These are phyloP conservation scores for Ochlodes sylvanus DNA, from an alignment of 2,888 invertebrate species.

Conservation along the genomic window DNA sequence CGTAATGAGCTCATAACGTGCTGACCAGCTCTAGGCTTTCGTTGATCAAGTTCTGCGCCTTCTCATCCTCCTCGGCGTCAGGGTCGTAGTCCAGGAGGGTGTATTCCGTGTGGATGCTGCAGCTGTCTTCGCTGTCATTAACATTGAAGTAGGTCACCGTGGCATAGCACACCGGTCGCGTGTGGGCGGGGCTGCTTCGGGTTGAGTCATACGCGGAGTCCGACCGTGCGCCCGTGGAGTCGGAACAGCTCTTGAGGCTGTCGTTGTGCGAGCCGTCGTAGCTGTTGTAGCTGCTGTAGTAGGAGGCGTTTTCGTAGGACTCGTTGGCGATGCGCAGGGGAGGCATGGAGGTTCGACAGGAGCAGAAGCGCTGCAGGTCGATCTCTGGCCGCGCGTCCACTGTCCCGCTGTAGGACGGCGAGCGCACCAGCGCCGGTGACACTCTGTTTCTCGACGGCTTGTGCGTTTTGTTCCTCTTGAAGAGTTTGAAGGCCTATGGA, in stretches of 20 bases:
- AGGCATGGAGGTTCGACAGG: slow-evolving; percentile 68
- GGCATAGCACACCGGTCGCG: slow-evolving; percentile 69
- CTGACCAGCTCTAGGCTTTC: slow-evolving; percentile 76
- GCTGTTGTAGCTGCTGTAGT: slow-evolving; percentile 69
- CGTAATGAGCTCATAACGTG: slow-evolving; percentile 65
- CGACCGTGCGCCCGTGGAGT: slow-evolving; percentile 56
- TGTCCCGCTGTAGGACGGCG: slow-evolving; percentile 74
- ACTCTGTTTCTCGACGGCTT: slow-evolving; percentile 70
- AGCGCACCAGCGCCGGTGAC: slow-evolving; percentile 68
- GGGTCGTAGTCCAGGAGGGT: slow-evolving; percentile 70
- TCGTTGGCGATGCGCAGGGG: slow-evolving; percentile 59
- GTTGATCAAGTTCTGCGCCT: slow-evolving; percentile 75
- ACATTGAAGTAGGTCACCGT: slow-evolving; percentile 78
- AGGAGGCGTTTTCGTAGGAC: slow-evolving; percentile 63
- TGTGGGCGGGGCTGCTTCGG: slow-evolving; percentile 66
- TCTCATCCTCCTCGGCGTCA: slow-evolving; percentile 65
- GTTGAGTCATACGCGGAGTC: slow-evolving; percentile 80
- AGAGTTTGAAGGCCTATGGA: slow-evolving; percentile 78
- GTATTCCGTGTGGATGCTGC: slow-evolving; percentile 77
- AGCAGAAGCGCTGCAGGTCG: slow-evolving; percentile 71
- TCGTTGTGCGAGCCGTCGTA: slow-evolving; percentile 68
- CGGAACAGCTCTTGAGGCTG: slow-evolving; percentile 64
- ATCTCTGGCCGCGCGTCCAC: slow-evolving; percentile 76
- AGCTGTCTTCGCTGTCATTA: slow-evolving; percentile 76
- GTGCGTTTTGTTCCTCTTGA: slow-evolving; percentile 69